Conservation (phyloP, 2,888 invertebrate genomes). For the Stenotaenia linearis region DNA sequence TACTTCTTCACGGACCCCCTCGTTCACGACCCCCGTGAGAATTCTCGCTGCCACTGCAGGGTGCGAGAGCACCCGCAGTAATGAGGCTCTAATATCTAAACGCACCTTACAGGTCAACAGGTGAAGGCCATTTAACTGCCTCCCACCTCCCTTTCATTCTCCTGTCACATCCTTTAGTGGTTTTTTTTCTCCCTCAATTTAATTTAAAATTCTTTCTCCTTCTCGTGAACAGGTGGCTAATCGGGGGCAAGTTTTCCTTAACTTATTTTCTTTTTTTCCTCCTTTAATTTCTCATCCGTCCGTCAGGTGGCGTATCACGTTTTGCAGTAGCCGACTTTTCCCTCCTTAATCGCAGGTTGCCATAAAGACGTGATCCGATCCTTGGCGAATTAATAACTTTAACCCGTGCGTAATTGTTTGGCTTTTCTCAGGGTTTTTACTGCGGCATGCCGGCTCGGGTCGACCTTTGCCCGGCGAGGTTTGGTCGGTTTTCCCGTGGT, state of each 20-base stretch:
- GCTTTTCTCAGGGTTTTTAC: conserved; percentile 16
- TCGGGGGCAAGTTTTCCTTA: conserved; percentile 23
- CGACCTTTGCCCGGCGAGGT: not conserved
- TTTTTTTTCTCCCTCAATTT: conserved; percentile 24
- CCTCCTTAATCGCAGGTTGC: conserved; percentile 23
- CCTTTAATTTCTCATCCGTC: conserved; percentile 8
- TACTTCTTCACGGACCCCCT: conserved; percentile 15
- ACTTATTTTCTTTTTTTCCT: not conserved
- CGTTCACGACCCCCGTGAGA: conserved; percentile 24
- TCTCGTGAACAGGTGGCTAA: conserved; percentile 26
- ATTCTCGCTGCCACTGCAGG: conserved; percentile 7
- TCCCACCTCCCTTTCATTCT: conserved; percentile 24
- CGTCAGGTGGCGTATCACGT: conserved; percentile 23
- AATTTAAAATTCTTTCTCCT: conserved; percentile 21
- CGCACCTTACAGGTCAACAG: conserved; percentile 15
- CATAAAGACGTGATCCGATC: conserved; percentile 17
- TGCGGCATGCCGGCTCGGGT: not conserved
- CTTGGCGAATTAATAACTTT: conserved; percentile 26
- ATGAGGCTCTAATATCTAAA: conserved; percentile 26
- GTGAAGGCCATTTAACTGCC: conserved; percentile 16
- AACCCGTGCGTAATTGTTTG: not conserved
- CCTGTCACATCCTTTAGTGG: conserved; percentile 10
- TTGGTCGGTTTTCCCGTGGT: not conserved
- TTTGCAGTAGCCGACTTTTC: conserved; percentile 8
- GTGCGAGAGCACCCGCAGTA: conserved; percentile 11